Percentiles rank a stretch among this genome's conserved stretches.
phyloP scores from a whole-genome alignment of 2,113 vertebrate genomes.

The Tetraodon nigroviridis region DNA sequence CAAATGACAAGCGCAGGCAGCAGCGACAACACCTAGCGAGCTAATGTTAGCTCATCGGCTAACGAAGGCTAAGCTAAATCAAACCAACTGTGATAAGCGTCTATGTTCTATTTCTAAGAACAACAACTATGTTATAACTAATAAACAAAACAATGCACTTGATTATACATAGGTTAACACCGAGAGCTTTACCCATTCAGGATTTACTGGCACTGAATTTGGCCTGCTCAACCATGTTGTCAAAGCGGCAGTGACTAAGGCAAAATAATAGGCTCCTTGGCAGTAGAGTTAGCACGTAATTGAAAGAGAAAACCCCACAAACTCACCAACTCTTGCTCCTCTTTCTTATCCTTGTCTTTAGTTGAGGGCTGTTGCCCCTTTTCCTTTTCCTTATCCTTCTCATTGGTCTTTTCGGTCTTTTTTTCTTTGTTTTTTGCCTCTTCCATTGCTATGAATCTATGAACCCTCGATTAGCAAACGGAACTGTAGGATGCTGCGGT shows the following conservation, averaged over 20 bases:
- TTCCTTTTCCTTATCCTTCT: slow-evolving; percentile 72
- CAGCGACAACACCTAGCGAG: slow-evolving; percentile 18
- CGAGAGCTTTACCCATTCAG: neutral
- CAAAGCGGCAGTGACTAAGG: slow-evolving; percentile 76
- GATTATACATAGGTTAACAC: fast-evolving
- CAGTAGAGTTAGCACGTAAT: neutral
- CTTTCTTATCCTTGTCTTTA: slow-evolving; percentile 78
- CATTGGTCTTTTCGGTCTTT: slow-evolving; percentile 68
- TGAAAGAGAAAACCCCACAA: slow-evolving; percentile 15
- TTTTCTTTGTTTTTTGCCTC: slow-evolving; percentile 77
- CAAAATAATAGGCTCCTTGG: slow-evolving; percentile 53
- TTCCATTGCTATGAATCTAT: slow-evolving; percentile 65
- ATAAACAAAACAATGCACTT: too few species aligned
- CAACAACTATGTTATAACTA: too few species aligned
- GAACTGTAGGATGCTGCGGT: slow-evolving; percentile 5
- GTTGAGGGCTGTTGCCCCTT: slow-evolving; percentile 60
- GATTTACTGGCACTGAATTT: neutral
- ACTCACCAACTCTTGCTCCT: slow-evolving; percentile 76
- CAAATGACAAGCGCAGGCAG: slow-evolving; percentile 16
- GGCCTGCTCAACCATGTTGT: slow-evolving; percentile 57
- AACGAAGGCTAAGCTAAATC: slow-evolving; percentile 8
- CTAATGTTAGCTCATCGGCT: slow-evolving; percentile 43
- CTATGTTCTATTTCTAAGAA: too few species aligned
- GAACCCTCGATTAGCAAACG: slow-evolving; percentile 33
- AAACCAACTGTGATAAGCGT: neutral